A percentile compares a stretch with the other conserved stretches of the same genome.
Conservation (phyloP, 2,113 vertebrate genomes). For the Hylia prasina region DNA sequence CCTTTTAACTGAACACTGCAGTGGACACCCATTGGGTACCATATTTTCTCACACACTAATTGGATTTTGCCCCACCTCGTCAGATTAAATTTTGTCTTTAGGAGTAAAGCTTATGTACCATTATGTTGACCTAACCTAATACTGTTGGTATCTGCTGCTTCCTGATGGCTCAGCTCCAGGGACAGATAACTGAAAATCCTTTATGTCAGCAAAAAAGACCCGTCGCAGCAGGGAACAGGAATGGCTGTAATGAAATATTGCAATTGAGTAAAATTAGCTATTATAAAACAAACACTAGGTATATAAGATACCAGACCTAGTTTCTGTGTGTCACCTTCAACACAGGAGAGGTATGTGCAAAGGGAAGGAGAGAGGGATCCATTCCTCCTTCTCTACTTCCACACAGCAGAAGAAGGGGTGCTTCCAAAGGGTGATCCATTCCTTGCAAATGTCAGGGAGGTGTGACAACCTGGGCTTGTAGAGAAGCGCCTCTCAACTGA, state of each 20-base stretch:
- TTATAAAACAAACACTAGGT: background rate
- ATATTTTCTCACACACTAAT: background rate
- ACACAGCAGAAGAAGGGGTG: background rate
- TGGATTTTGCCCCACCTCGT: background rate
- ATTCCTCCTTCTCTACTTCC: background rate
- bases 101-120: background rate
- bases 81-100: background rate
- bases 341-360: background rate
- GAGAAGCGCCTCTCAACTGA: accelerated
- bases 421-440: background rate
- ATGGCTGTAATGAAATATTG: background rate
- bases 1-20: background rate
- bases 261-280: background rate
- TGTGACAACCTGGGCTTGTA: background rate
- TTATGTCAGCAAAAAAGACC: background rate
- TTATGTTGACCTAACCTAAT: background rate
- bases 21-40: background rate
- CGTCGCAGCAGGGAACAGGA: background rate
- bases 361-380: background rate
- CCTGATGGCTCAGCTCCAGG: background rate
- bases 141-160: background rate
- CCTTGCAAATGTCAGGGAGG: background rate
- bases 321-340: background rate
- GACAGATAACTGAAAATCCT: background rate
- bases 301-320: background rate